Base-by-base conservation (phyloP, 1,140 invertebrate species). In the Drosophila grimshawi region DNA sequence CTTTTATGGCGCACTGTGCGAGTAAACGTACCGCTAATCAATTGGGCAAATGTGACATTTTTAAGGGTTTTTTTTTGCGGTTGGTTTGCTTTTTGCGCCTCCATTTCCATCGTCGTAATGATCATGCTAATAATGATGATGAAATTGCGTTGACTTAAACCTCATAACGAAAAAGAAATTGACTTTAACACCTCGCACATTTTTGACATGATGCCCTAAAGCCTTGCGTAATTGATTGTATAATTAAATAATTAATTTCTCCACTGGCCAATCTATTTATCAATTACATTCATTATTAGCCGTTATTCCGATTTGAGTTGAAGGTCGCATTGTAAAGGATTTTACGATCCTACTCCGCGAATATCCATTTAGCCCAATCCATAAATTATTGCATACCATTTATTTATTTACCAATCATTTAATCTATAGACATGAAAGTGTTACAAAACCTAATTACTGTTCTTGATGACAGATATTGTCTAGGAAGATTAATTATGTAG, bases 21-120 rank as follows among this genome's bases (percentile, higher is more conserved):
- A 29, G 53, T 59, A 72, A 72, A 59, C 53, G 48, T 46, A 56
- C 3, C 51, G 71, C 65, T 74, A 74, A 74, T 74, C 71, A 74
- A 68, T 73, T 74, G 71, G 35, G 30, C 57, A 74, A 74, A 74
- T 74, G 64, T 52, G 49, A 74, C 57, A 68, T 74, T 68, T 68
- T 74, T 61, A 8, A 60, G 56, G 41, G 39, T 48, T 65, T 60
- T 52, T 55, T 53, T 32, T 45, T 39, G 37, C 35, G 37, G n/a
- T 53, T 51, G 49, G 62, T 64, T 64, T 64, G 51, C 62, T 64
- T 64, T 65, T 72, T 65, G 69, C 69, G 69, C 62, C 69, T 66
- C 19, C 53, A 43, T 35, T 5, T 10, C 27, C 43, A 65, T 45
- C 35, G 52, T 48, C 3, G 32, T 32, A 27, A 3, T 52, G 10